These are phyloP conservation scores for Drusus annulatus DNA, from an alignment of 1,140 invertebrate species.

Conservation along the genomic window DNA sequence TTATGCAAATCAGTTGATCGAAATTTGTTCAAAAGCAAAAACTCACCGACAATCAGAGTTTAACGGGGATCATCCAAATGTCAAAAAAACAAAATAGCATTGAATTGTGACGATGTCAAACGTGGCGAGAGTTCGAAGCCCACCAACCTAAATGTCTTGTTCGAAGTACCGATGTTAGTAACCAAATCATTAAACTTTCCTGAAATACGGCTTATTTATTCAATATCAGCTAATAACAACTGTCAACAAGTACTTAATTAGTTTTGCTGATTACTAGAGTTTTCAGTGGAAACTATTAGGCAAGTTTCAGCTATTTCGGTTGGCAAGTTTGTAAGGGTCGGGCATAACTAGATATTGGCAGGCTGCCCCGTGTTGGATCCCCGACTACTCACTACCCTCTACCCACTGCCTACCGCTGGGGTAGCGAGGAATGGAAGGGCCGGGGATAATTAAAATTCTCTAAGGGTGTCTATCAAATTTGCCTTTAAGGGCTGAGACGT, in stretches of 20 bases:
- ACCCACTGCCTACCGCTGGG: too few species aligned
- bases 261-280: slow-evolving; percentile 40
- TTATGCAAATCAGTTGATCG: too few species aligned
- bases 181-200: not conserved
- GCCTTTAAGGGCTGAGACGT: not conserved
- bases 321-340: slow-evolving; percentile 11
- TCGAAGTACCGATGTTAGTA: too few species aligned
- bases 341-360: slow-evolving; percentile 12
- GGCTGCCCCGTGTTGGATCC: not conserved
- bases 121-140: too few species aligned
- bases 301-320: slow-evolving; percentile 39
- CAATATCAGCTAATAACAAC: slow-evolving; percentile 31
- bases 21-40: too few species aligned
- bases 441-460: slow-evolving; percentile 25
- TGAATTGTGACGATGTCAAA: too few species aligned
- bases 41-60: too few species aligned
- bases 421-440: slow-evolving; percentile 11
- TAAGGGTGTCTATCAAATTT: slow-evolving; percentile 21
- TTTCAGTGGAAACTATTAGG: slow-evolving; percentile 32
- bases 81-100: too few species aligned
- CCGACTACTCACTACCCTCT: not conserved
- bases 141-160: too few species aligned
- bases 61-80: too few species aligned
- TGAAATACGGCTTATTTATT: slow-evolving; percentile 21
- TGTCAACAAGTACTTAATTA: slow-evolving; percentile 35